Evolutionary conservation across 2,888 invertebrate genomes (phyloP).

Genomic region (Napeogenes inachia): DNA sequence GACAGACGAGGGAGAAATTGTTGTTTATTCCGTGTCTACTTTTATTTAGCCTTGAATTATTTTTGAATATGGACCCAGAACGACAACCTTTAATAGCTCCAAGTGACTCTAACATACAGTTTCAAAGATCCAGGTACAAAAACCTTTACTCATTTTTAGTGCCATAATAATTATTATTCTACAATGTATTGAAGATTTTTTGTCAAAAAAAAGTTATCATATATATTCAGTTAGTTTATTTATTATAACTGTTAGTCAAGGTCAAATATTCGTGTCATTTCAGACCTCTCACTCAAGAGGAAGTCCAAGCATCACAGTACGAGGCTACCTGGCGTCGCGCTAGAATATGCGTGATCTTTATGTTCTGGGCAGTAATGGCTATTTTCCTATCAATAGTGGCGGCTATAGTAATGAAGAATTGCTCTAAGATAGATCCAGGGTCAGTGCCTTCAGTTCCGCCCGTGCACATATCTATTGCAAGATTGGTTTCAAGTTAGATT

Average conservation of each 20-base stretch:
- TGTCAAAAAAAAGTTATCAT: no score
- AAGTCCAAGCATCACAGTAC: constrained; percentile 60
- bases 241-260: background rate
- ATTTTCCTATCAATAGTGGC: constrained; percentile 66
- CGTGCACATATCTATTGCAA: constrained; percentile 30
- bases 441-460: constrained; percentile 26
- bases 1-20: constrained; percentile 8
- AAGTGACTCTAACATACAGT: constrained; percentile 6
- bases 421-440: constrained; percentile 30
- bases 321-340: constrained; percentile 72
- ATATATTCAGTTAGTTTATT: no score
- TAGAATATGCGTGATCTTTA: constrained; percentile 58
- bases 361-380: constrained; percentile 71
- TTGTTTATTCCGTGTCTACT: background rate
- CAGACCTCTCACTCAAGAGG: constrained; percentile 68
- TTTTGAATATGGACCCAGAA: constrained; percentile 51
- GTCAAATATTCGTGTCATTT: constrained; percentile 24
- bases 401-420: constrained; percentile 49
- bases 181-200: background rate
- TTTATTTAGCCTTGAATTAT: background rate
- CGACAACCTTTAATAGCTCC: constrained; percentile 47
- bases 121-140: constrained; percentile 38
- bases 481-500: constrained; percentile 21
- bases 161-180: background rate
- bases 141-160: background rate